These are phyloP conservation scores for Caenorhabditis auriculariae DNA, from an alignment of 2,888 invertebrate genomes.

Conservation along the genomic window DNA sequence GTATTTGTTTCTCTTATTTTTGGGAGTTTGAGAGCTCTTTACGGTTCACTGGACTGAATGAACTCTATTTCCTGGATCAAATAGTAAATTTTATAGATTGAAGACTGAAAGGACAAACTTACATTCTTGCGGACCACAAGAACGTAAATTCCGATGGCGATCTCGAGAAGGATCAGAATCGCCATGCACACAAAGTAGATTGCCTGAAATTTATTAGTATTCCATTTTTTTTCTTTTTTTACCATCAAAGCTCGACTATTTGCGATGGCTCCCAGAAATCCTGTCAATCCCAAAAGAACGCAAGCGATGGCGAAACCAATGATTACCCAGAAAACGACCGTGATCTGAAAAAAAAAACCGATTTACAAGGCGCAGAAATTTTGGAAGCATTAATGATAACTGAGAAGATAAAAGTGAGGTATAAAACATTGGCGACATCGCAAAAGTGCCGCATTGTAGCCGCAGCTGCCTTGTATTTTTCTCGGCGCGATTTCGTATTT, in stretches of 20 bases:
- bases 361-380: slow-evolving; percentile 2
- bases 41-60: too few species aligned
- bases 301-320: slow-evolving; percentile 51
- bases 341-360: slow-evolving; percentile 32
- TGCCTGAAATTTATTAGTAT: slow-evolving; percentile 5
- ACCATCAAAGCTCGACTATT: slow-evolving; percentile 10
- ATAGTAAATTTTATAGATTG: too few species aligned
- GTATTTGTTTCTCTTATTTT: too few species aligned
- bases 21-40: too few species aligned
- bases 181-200: slow-evolving; percentile 35
- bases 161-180: slow-evolving; percentile 48
- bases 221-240: neutral
- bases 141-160: slow-evolving; percentile 50
- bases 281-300: slow-evolving; percentile 47
- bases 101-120: slow-evolving; percentile 8
- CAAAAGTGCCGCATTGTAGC: too few species aligned
- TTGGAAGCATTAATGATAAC: too few species aligned
- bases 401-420: too few species aligned
- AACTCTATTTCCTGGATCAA: too few species aligned
- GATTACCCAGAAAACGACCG: slow-evolving; percentile 53
- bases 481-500: too few species aligned
- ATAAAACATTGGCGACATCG: too few species aligned
- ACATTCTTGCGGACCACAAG: slow-evolving; percentile 39
- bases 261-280: slow-evolving; percentile 24
- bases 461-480: too few species aligned